Conservation (phyloP, 2,113 vertebrate species). For the Loxodonta africana region DNA sequence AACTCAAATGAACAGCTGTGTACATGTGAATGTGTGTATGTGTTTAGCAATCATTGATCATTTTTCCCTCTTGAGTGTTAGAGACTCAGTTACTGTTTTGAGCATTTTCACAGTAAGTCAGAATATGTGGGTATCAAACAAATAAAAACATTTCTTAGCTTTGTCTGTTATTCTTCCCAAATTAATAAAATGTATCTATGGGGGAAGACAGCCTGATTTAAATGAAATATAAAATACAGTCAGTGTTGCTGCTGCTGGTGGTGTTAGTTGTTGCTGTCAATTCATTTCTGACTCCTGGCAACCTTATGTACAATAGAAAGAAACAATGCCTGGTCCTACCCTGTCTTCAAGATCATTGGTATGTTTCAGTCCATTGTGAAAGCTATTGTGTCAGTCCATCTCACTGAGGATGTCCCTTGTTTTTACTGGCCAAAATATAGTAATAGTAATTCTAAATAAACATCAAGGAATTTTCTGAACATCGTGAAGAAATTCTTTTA, state of each 20-base stretch:
- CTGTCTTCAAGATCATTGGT: not conserved
- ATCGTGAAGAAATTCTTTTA: not conserved
- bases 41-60: not conserved
- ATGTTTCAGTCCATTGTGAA: not conserved
- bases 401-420: too few species aligned
- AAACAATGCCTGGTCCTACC: not conserved
- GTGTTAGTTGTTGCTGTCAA: not conserved
- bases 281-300: not conserved
- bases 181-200: not conserved
- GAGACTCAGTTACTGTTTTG: not conserved
- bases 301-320: not conserved
- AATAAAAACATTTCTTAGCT: not conserved
- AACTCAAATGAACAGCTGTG: not conserved
- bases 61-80: not conserved
- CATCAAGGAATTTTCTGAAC: not conserved
- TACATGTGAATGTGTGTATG: not conserved
- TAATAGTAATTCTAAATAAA: not conserved
- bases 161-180: not conserved
- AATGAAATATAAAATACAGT: not conserved
- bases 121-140: not conserved
- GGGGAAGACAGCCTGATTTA: not conserved
- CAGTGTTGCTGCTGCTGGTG: not conserved
- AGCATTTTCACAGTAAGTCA: not conserved
- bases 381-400: too few species aligned
- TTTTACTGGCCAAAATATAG: not conserved